phyloP scores from a whole-genome alignment of 2,888 invertebrate species.

The Drosophila phalerata region DNA sequence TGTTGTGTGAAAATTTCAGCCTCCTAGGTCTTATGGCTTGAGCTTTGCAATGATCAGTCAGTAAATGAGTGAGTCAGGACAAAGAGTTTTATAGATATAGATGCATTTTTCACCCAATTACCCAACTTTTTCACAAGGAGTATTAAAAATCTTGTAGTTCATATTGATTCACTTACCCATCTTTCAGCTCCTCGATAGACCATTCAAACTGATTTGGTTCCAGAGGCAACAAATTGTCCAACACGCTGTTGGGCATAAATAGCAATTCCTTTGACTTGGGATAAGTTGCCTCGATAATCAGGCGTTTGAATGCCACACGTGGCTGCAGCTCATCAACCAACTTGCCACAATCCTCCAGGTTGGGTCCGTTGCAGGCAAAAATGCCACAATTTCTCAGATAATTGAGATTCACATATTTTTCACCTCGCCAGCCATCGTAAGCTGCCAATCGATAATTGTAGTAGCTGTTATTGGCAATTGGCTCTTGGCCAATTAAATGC shows the following conservation, averaged over 20 bases:
- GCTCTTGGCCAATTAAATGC: slow-evolving; percentile 6
- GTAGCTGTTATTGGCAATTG: background rate
- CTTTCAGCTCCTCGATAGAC: slow-evolving; percentile 39
- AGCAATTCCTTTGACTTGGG: slow-evolving; percentile 62
- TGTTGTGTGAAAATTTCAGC: too few relatives aligned
- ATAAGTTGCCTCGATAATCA: slow-evolving; percentile 68
- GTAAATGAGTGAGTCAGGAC: too few relatives aligned
- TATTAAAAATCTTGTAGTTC: background rate
- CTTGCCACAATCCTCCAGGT: slow-evolving; percentile 73
- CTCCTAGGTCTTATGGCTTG: too few relatives aligned
- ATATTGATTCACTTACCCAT: slow-evolving; percentile 18
- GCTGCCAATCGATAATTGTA: slow-evolving; percentile 86
- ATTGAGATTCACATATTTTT: slow-evolving; percentile 80
- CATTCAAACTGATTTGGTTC: slow-evolving; percentile 73
- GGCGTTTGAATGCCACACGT: slow-evolving; percentile 56
- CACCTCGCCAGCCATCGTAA: slow-evolving; percentile 85
- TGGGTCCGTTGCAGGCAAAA: slow-evolving; percentile 84
- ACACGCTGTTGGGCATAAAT: slow-evolving; percentile 75
- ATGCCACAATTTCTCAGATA: slow-evolving; percentile 86
- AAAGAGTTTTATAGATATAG: too few relatives aligned
- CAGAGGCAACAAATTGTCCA: slow-evolving; percentile 71
- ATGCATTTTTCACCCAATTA: too few relatives aligned
- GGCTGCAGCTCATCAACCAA: slow-evolving; percentile 39
- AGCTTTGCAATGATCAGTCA: too few relatives aligned
- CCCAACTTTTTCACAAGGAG: too few relatives aligned